Evolutionary conservation across 1,140 invertebrate genomes (phyloP), one percentile per base, ranked within the genome.

Genomic region (Delia radicum): DNA sequence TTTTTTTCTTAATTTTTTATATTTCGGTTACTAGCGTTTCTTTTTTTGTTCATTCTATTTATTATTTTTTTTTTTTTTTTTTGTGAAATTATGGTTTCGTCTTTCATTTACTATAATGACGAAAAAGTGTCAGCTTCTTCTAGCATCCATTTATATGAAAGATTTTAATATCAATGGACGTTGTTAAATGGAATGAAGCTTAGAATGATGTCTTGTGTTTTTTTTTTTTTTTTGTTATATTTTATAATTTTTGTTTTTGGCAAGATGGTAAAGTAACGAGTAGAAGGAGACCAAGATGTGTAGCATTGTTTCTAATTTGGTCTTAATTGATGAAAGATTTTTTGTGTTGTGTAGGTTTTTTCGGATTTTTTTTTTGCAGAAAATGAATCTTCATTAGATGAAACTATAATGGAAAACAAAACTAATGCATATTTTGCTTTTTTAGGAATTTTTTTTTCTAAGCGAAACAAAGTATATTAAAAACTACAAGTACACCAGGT

Each of bases 61-160:
- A 28, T 21, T 24, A 15, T 62, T 55, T 26, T 65, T 65, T 63
- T 63, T n/a, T 61, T 31, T 72, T 76, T 15, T 28, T 73, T 74
- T 74, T 61, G n/a, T 13, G 24, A 46, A 67, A 65, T 75, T 65
- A 76, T 75, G 72, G 80, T 82, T 79, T 78, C 81, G 81, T 83
- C 82, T 81, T 80, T 81, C 81, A 83, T 83, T 83, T 83, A 80
- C 81, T 79, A 80, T 83, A 83, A 83, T 83, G 81, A 83, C 81
- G 81, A 83, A 83, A 83, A 83, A 83, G 81, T 83, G 81, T 83
- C 81, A 83, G 81, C 81, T 78, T 83, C 81, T 81, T 83, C 80
- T 69, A 33, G n/a, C 65, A 69, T 69, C 31, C 65, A 21, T 69
- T 69, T 18, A 69, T 69, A 31, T 69, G 31, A 69, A 69, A 69